A percentile compares a stretch with the other conserved stretches of the same genome.
Conservation (phyloP, 2,888 invertebrate genomes). For the Sialis fuliginosa region DNA sequence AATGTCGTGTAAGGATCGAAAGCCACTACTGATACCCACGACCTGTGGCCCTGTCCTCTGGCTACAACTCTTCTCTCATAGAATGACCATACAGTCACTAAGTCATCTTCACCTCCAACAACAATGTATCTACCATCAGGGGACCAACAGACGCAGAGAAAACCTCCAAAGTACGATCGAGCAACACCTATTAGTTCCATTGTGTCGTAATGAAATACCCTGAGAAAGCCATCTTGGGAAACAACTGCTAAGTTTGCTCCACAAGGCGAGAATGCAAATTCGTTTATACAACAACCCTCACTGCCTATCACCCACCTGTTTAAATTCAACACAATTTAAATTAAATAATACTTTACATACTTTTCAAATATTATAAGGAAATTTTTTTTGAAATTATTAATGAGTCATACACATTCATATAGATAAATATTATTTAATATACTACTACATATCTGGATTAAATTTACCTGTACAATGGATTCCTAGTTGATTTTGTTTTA, state of each 20-base stretch:
- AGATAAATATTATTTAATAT: too few species aligned
- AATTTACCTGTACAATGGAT: slow-evolving; percentile 57
- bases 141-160: slow-evolving; percentile 96
- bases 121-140: slow-evolving; percentile 91
- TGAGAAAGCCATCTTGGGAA: slow-evolving; percentile 84
- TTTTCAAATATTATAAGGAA: too few species aligned
- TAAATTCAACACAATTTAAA: too few species aligned
- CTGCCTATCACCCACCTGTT: slow-evolving; percentile 63
- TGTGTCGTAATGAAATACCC: slow-evolving; percentile 92
- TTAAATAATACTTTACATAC: too few species aligned
- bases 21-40: slow-evolving; percentile 95
- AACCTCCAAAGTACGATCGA: slow-evolving; percentile 94
- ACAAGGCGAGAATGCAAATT: slow-evolving; percentile 93
- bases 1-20: slow-evolving; percentile 79
- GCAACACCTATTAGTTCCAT: slow-evolving; percentile 92
- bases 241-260: slow-evolving; percentile 84
- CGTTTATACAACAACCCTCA: slow-evolving; percentile 76
- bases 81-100: slow-evolving; percentile 94
- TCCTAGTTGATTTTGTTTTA: slow-evolving; percentile 88
- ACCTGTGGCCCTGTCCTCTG: slow-evolving; percentile 93
- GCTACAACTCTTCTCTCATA: slow-evolving; percentile 85
- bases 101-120: slow-evolving; percentile 96
- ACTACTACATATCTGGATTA: too few species aligned
- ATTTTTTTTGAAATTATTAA: too few species aligned
- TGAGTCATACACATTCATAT: too few species aligned